Conservation (phyloP, 2,797 vertebrate genomes). For the Sciaenops ocellatus region DNA sequence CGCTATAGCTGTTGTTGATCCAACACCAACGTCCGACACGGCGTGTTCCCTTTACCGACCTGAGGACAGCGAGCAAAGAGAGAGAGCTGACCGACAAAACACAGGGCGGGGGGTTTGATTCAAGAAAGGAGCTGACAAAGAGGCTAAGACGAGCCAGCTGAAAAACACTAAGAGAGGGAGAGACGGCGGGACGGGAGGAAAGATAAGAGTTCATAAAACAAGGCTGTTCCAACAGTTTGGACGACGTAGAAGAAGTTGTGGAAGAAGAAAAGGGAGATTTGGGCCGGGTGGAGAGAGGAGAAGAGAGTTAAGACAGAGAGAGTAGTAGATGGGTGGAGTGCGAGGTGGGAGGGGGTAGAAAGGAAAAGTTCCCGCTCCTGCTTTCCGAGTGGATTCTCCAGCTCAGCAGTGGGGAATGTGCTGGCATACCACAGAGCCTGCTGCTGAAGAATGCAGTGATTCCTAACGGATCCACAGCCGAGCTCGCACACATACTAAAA, state of each 20-base stretch:
- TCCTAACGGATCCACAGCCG: constrained; percentile 68
- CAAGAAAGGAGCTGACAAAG: constrained; percentile 17
- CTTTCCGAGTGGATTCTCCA: constrained; percentile 84
- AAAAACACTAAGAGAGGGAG: background rate
- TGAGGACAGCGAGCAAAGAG: constrained; percentile 18
- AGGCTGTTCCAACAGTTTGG: constrained; percentile 51
- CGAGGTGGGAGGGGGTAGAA: constrained; percentile 49
- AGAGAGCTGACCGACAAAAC: constrained; percentile 38
- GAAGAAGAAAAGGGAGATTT: background rate
- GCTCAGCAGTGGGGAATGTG: constrained; percentile 94
- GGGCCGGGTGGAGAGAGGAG: constrained; percentile 34
- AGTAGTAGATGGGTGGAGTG: constrained; percentile 59
- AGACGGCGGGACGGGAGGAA: background rate
- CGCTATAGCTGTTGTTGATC: constrained; percentile 74
- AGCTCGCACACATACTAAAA: constrained; percentile 17
- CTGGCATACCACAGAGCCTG: constrained; percentile 90
- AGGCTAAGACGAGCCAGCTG: background rate
- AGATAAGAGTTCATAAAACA: constrained; percentile 1
- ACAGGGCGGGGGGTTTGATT: constrained; percentile 11
- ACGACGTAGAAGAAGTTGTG: constrained; percentile 29
- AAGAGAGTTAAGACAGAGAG: constrained; percentile 40
- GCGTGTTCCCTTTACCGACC: constrained; percentile 53
- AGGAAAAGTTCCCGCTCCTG: constrained; percentile 78
- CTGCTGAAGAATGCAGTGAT: constrained; percentile 92
- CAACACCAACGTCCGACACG: constrained; percentile 68